phyloP scores from a whole-genome alignment of 2,888 invertebrate species.

The Megalurothrips usitatus region DNA sequence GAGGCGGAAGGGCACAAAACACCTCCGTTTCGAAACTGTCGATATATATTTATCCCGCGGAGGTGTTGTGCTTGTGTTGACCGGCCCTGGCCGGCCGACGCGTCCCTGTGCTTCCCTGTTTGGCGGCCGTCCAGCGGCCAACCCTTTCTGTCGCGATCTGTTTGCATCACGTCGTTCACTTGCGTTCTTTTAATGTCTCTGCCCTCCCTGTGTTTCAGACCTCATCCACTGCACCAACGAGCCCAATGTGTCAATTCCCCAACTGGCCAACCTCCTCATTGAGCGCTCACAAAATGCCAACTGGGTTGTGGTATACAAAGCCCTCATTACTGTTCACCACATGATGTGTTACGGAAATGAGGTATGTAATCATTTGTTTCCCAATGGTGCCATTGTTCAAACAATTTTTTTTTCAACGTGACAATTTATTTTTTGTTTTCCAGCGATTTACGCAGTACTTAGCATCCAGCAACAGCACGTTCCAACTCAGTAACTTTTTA shows the following conservation, averaged over 20 bases:
- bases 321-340: slow-evolving; percentile 96
- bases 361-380: slow-evolving; percentile 56
- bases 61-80: not conserved
- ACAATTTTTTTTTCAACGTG: not conserved
- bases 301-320: slow-evolving; percentile 99
- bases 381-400: slow-evolving; percentile 26
- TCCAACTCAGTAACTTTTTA: slow-evolving; percentile 95
- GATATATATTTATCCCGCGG: not conserved
- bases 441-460: slow-evolving; percentile 99
- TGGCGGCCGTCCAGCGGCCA: not conserved
- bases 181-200: too few species aligned
- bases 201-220: slow-evolving; percentile 81
- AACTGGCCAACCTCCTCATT: slow-evolving; percentile 95
- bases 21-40: slow-evolving; percentile 11
- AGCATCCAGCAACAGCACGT: slow-evolving; percentile 98
- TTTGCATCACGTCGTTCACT: slow-evolving; percentile 34
- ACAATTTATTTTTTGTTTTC: slow-evolving; percentile 32
- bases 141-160: not conserved
- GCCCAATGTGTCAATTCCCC: slow-evolving; percentile 99
- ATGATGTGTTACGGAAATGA: slow-evolving; percentile 99
- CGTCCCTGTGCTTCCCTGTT: not conserved
- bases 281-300: slow-evolving; percentile 96
- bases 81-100: too few species aligned
- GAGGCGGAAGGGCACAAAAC: not conserved
- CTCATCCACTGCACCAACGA: slow-evolving; percentile 99